A percentile compares a stretch with the other conserved stretches of the same genome.
Evolutionary conservation across 2,888 invertebrate species (phyloP).

Genomic region (Leucophora obtusa): DNA sequence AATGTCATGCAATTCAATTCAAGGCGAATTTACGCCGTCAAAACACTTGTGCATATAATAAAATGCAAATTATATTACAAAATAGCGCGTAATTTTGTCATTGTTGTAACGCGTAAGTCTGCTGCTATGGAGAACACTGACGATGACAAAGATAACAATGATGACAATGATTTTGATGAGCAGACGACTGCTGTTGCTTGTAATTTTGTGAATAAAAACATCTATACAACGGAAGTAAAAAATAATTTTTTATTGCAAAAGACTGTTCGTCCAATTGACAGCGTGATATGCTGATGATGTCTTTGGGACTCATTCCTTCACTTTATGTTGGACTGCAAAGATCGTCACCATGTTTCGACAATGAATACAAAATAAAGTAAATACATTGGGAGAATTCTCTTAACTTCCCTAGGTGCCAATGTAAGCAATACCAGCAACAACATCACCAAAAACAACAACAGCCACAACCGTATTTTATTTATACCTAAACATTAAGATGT

Average conservation of each 20-base stretch:
- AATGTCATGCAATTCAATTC: slow-evolving; percentile 42
- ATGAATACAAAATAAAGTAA: not conserved
- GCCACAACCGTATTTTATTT: not conserved
- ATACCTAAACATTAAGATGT: no score
- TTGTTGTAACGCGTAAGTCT: slow-evolving; percentile 46
- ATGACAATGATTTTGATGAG: slow-evolving; percentile 5
- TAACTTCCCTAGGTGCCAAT: slow-evolving; percentile 36
- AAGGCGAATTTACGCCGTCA: slow-evolving; percentile 58
- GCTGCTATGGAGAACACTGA: slow-evolving; percentile 25
- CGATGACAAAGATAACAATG: slow-evolving; percentile 25
- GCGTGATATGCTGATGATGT: slow-evolving; percentile 17
- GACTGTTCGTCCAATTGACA: slow-evolving; percentile 5
- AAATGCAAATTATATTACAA: slow-evolving; percentile 45
- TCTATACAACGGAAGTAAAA: slow-evolving; percentile 23
- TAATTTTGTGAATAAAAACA: not conserved
- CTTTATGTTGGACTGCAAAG: not conserved
- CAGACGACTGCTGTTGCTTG: not conserved
- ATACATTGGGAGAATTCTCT: not conserved
- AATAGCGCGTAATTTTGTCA: slow-evolving; percentile 39
- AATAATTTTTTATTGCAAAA: slow-evolving; percentile 34
- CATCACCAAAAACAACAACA: not conserved
- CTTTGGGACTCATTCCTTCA: not conserved
- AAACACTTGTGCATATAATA: slow-evolving; percentile 56
- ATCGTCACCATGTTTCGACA: not conserved
- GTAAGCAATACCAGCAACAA: not conserved